These are phyloP conservation scores for Peromyscus nudipes DNA, from an alignment of 2,797 vertebrate species.

Conservation along the genomic window DNA sequence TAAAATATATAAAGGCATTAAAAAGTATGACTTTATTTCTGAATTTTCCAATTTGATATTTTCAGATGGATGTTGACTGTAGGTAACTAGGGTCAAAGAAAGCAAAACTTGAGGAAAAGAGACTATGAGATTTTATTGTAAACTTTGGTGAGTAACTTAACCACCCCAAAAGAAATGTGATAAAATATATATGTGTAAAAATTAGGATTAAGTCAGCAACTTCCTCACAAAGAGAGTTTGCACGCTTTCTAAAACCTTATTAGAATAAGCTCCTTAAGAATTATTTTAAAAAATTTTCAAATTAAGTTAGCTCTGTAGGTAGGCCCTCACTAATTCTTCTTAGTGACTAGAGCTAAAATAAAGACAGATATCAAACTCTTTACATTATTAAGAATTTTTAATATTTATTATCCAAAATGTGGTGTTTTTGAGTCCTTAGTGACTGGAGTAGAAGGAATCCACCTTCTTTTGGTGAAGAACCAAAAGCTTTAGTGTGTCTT, in stretches of 20 bases:
- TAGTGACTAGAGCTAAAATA: constrained; percentile 57
- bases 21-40: background rate
- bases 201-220: background rate
- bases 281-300: background rate
- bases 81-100: background rate
- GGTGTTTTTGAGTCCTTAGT: constrained; percentile 50
- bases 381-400: no score
- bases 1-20: background rate
- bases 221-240: constrained; percentile 55
- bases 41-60: background rate
- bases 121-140: constrained; percentile 16
- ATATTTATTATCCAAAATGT: background rate
- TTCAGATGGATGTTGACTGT: background rate
- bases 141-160: background rate
- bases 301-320: background rate
- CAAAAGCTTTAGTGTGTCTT: constrained; percentile 11
- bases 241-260: background rate
- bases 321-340: background rate
- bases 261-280: constrained; percentile 52
- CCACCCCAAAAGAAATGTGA: background rate
- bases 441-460: constrained; percentile 42
- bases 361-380: constrained; percentile 40
- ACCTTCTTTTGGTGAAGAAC: background rate
- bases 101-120: background rate
- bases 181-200: background rate